A percentile compares a stretch with the other conserved stretches of the same genome.
Evolutionary conservation across 2,113 vertebrate genomes (phyloP).

Genomic region (Erpornis zantholeuca): DNA sequence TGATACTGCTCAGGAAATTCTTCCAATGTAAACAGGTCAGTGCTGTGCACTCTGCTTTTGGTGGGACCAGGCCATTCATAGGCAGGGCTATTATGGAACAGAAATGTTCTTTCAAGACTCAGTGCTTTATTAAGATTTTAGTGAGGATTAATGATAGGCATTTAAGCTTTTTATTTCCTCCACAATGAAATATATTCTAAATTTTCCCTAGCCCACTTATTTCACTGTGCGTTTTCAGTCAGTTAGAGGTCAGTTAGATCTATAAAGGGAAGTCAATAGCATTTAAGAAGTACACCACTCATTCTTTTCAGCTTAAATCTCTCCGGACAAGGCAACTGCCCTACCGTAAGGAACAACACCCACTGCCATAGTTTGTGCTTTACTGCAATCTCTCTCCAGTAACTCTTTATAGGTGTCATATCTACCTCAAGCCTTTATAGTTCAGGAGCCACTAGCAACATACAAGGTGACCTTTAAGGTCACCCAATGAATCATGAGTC

Average conservation of each 20-base stretch:
- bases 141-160: neutral
- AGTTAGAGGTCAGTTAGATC: neutral
- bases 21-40: slow-evolving; percentile 13
- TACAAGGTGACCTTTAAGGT: neutral
- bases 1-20: neutral
- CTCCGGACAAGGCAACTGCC: neutral
- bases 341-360: neutral
- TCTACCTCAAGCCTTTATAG: neutral
- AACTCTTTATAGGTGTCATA: neutral
- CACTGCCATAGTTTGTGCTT: neutral
- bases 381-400: neutral
- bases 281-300: neutral
- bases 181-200: neutral
- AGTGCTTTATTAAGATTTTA: neutral
- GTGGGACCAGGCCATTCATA: neutral
- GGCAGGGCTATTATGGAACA: neutral
- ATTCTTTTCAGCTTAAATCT: neutral
- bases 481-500: neutral
- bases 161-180: neutral
- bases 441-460: neutral
- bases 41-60: neutral
- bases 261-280: neutral
- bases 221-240: neutral
- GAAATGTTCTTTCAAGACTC: neutral
- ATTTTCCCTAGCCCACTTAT: neutral